A percentile compares a stretch with the other conserved stretches of the same genome.
Conservation (phyloP, 2,888 invertebrate species). For the Calliphora vomitoria region DNA sequence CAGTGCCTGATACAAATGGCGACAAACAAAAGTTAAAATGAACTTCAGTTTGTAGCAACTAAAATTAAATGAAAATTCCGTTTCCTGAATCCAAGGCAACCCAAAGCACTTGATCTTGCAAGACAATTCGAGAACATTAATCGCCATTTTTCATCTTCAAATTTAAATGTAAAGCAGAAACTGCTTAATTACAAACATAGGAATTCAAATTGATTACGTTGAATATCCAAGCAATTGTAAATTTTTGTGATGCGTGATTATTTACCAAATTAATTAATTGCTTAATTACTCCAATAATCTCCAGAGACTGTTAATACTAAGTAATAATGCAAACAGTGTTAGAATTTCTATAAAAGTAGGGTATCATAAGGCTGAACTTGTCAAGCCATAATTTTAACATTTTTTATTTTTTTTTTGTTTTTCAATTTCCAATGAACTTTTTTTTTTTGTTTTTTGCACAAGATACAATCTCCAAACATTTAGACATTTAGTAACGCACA, state of each 20-base stretch:
- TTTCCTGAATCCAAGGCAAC: too few species aligned
- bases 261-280: constrained; percentile 7
- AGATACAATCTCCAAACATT: constrained; percentile 51
- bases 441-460: not conserved
- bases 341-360: not conserved
- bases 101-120: too few species aligned
- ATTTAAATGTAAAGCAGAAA: not conserved
- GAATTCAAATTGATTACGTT: not conserved
- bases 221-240: not conserved
- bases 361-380: constrained; percentile 5
- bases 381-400: constrained; percentile 11
- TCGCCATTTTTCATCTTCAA: too few species aligned
- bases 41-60: too few species aligned
- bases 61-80: too few species aligned
- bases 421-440: constrained; percentile 17
- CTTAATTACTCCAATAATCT: constrained; percentile 17
- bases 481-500: constrained; percentile 51
- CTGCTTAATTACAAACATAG: not conserved
- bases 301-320: not conserved
- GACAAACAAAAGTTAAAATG: too few species aligned
- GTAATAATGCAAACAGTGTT: not conserved
- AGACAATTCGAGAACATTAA: too few species aligned
- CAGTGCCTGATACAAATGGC: too few species aligned
- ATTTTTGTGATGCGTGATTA: not conserved
- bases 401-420: constrained; percentile 8